phyloP scores from a whole-genome alignment of 1,140 invertebrate species.

The Calycopis cecrops region DNA sequence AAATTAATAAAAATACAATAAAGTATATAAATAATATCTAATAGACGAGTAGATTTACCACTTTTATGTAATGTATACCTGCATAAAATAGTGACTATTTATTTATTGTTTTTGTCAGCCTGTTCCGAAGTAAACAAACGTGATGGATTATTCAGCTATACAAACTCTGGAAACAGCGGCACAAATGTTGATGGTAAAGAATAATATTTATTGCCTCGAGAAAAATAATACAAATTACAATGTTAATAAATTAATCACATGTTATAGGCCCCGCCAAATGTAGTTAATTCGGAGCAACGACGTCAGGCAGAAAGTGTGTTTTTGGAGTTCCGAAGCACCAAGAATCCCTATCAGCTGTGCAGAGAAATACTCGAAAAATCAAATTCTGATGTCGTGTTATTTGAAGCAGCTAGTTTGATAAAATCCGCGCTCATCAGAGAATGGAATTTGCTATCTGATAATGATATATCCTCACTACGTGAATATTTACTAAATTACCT shows the following conservation, averaged over 20 bases:
- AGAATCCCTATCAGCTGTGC: conserved; percentile 88
- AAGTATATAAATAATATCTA: no score
- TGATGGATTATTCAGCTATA: conserved; percentile 68
- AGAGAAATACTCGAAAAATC: conserved; percentile 87
- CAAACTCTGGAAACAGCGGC: conserved; percentile 81
- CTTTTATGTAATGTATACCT: conserved; percentile 16
- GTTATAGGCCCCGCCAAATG: conserved; percentile 86
- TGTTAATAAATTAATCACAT: conserved; percentile 16
- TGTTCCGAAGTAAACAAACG: conserved; percentile 30
- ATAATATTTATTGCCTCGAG: neutral
- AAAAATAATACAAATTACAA: neutral
- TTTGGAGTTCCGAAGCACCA: conserved; percentile 87
- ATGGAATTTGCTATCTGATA: conserved; percentile 82
- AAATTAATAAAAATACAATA: no score
- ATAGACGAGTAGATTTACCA: neutral
- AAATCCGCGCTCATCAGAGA: conserved; percentile 89
- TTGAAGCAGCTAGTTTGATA: conserved; percentile 90
- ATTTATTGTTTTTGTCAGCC: conserved; percentile 4
- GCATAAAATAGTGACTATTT: neutral
- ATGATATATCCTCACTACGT: conserved; percentile 82
- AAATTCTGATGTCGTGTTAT: conserved; percentile 88
- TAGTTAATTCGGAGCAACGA: conserved; percentile 85
- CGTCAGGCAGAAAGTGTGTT: conserved; percentile 87
- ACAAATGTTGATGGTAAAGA: conserved; percentile 81
- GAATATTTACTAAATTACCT: conserved; percentile 89